Evolutionary conservation across 53 echinoderm and acorn worm genomes (phyloP).

Genomic region (Luidia sarsii): DNA sequence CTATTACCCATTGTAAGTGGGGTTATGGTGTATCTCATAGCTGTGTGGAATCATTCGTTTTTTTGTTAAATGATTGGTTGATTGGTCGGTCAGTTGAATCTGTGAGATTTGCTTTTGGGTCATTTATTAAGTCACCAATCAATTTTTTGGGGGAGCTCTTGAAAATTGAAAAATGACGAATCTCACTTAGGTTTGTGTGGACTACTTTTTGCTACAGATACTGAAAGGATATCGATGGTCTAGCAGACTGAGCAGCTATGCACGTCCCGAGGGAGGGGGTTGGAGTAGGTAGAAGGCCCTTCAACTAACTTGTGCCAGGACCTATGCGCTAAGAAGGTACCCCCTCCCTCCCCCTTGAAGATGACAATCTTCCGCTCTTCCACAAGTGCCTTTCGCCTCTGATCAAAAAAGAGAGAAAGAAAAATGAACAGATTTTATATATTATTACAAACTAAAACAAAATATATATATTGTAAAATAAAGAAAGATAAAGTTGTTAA

Average conservation of each 20-base stretch:
- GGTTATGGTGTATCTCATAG: no score
- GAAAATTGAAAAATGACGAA: no score
- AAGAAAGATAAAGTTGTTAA: slow-evolving; percentile 3
- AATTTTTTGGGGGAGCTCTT: no score
- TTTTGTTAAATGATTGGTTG: no score
- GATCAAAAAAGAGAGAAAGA: background rate
- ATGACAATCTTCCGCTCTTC: slow-evolving; percentile 17
- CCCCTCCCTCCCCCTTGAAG: no score
- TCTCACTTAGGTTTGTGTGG: no score
- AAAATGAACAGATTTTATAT: slow-evolving; percentile 16
- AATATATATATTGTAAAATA: slow-evolving; percentile 24
- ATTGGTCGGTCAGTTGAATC: no score
- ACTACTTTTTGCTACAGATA: slow-evolving; percentile 14
- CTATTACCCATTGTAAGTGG: no score
- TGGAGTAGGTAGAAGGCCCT: slow-evolving; percentile 24
- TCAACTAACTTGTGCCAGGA: slow-evolving; percentile 52
- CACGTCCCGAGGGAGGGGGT: no score
- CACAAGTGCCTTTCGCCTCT: slow-evolving; percentile 42
- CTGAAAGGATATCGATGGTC: slow-evolving; percentile 1
- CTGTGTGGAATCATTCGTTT: no score
- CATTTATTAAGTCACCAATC: no score
- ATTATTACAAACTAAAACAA: background rate
- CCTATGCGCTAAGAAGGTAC: slow-evolving; percentile 1
- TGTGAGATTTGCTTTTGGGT: no score
- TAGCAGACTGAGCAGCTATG: slow-evolving; percentile 6